Conservation (phyloP, 1,140 invertebrate genomes). For the Chionoecetes opilio region DNA sequence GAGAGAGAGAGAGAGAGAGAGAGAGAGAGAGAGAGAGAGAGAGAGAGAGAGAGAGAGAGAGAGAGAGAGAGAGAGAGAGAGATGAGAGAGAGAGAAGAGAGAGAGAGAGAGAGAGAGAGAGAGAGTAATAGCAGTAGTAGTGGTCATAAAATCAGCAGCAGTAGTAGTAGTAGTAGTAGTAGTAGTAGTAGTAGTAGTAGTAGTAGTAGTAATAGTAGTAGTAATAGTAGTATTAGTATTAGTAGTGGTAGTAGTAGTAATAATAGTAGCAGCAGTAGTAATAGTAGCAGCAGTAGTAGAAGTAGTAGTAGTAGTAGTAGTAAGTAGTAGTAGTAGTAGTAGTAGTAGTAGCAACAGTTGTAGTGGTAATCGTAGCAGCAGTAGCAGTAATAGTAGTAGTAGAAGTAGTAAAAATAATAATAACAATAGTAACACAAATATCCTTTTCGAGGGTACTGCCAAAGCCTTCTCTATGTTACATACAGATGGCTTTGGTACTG, state of each 20-base stretch:
- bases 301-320: no score
- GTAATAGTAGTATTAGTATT: not conserved
- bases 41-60: not conserved
- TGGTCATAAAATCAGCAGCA: not conserved
- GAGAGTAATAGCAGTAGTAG: not conserved
- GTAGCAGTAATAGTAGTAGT: not conserved
- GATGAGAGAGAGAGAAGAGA: not conserved
- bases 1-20: slow-evolving; percentile 24
- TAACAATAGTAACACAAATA: not conserved
- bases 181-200: no score
- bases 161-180: not conserved
- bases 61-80: slow-evolving; percentile 29
- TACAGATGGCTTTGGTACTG: no score
- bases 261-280: not conserved
- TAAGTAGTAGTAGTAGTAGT: not conserved
- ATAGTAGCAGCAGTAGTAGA: not conserved
- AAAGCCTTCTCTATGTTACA: no score
- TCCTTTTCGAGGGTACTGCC: no score
- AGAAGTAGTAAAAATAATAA: not conserved
- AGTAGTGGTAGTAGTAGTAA: not conserved
- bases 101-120: slow-evolving; percentile 25
- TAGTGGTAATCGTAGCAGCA: not conserved
- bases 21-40: not conserved
- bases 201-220: not conserved
- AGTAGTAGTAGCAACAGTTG: not conserved